A percentile compares a stretch with the other conserved stretches of the same genome.
Evolutionary conservation across 2,797 vertebrate genomes (phyloP).

Genomic region (Lagodon rhomboides): DNA sequence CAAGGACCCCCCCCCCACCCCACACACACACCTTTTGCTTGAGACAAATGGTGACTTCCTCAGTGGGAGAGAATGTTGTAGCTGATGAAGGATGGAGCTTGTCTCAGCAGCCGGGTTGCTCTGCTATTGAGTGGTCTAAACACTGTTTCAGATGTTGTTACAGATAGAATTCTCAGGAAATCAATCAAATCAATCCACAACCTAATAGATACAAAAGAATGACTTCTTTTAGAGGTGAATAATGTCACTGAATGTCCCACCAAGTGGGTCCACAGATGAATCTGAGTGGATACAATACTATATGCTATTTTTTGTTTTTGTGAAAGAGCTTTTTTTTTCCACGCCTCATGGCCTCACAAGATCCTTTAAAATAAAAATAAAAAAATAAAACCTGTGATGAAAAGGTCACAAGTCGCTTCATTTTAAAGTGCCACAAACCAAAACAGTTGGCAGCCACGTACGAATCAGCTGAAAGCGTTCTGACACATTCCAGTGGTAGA

Average conservation of each 20-base stretch:
- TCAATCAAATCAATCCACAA: not conserved
- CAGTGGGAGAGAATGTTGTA: conserved; percentile 9
- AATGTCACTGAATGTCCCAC: not conserved
- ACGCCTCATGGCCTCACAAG: not conserved
- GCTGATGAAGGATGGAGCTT: conserved; percentile 41
- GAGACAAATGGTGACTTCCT: conserved; percentile 47
- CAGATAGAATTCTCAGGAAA: conserved; percentile 4
- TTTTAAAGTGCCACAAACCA: not conserved
- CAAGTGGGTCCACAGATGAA: not conserved
- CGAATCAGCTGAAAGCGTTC: not conserved
- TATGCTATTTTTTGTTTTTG: not conserved
- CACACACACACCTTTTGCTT: conserved; percentile 23
- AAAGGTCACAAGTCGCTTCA: not conserved
- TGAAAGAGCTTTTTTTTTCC: not conserved
- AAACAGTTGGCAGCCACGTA: not conserved
- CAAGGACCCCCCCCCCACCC: conserved; percentile 33
- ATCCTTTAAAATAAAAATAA: not conserved
- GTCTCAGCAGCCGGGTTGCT: conserved; percentile 34
- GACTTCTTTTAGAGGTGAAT: not conserved
- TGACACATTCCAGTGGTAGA: not conserved
- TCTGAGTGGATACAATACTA: not conserved
- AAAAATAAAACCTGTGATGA: not conserved
- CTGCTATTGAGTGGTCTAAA: conserved; percentile 8
- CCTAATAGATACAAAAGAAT: not conserved
- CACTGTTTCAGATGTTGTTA: conserved; percentile 28